Evolutionary conservation across 2,888 invertebrate genomes (phyloP), one percentile per base, ranked within the genome.

Genomic region (Hoplodrina blanda): DNA sequence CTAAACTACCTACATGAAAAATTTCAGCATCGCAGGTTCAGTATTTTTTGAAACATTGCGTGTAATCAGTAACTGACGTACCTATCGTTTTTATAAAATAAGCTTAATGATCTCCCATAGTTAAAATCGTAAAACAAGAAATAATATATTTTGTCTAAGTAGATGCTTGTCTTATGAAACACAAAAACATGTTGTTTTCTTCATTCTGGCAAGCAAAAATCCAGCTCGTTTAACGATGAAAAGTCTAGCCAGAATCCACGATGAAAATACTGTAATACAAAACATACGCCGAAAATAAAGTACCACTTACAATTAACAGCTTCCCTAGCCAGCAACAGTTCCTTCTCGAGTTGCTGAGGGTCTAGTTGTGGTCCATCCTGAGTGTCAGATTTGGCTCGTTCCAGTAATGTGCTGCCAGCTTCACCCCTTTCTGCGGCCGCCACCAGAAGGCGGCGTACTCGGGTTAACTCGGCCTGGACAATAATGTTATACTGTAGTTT

Each of bases 311-410:
- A 96, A 69, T 93, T 97, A 41, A 98, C 96, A 59, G 98, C 98
- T 93, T 98, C 98, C 91, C 98, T 97, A 25, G 98, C 98, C 76
- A 98, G 96, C 73, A 97, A 97, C 71, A 98, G 95, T 87, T 98
- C 98, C 87, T 97, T 97, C 87, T 98, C 97, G 60, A 97, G 92
- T 69, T 96, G 97, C 72, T 96, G 93, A 84, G 97, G 96, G 63
- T 97, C 97, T 0, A 95, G 83, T 3, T 96, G 90, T 89, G 97
- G 54, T 17, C 62, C 83, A 5, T 79, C 79, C 20, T 82, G 80
- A 0, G 60, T 87, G 77, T 93, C 96, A n/a, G 96, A 96, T 62
- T 97, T 96, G 41, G 97, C 96, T 44, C 97, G 96, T 71, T 97
- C 97, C 54, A 96, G 87, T 52, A 96, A 85, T 5, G 93, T 88